Evolutionary conservation across 1,140 invertebrate genomes (phyloP), one percentile per base, ranked within the genome.

Genomic region (Zaprionus camerounensis): DNA sequence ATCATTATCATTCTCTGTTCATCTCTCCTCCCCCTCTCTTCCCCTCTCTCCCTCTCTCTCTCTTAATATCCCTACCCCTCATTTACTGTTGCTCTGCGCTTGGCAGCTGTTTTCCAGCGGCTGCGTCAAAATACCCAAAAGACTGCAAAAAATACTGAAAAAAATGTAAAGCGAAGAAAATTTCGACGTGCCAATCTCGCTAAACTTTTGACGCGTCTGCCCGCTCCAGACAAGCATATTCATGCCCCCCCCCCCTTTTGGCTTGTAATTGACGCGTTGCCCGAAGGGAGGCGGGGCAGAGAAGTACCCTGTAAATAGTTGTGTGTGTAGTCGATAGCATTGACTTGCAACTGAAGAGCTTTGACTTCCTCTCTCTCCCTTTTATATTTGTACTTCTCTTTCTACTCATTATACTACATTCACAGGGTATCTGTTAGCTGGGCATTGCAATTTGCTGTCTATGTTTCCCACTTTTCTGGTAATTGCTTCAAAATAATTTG

Each of bases 401-500:
- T 41, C 15, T 41, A 20, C 20, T 20, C 20, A 20, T 20, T 20
- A 20, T 15, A 15, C 15, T n/a, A 17, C 13, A 17, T n/a, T 15
- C 28, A 31, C 28, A 69, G 46, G 13, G 57, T 51, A 61, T 53
- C 7, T 22, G 1, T 1, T 5, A 28, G 56, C 53, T 17, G 3
- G 3, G n/a, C 22, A 7, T 31, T 5, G 6, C 36, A 22, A 5
- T 0, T 24, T 15, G 13, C 1, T 11, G 9, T 58, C n/a, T 26
- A 13, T 59, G 3, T 61, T 44, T 20, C 9, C 38, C 26, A 20
- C n/a, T 63, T 66, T 61, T 46, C 55, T 58, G 49, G 75, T 74
- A 77, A 77, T 73, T 77, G 75, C 70, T 81, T 75, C 78, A 90
- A 90, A 88, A 84, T 88, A 90, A 88, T 88, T 88, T 90, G 84